Base-by-base conservation (phyloP, 2,113 vertebrate species). In the Desmodus rotundus region DNA sequence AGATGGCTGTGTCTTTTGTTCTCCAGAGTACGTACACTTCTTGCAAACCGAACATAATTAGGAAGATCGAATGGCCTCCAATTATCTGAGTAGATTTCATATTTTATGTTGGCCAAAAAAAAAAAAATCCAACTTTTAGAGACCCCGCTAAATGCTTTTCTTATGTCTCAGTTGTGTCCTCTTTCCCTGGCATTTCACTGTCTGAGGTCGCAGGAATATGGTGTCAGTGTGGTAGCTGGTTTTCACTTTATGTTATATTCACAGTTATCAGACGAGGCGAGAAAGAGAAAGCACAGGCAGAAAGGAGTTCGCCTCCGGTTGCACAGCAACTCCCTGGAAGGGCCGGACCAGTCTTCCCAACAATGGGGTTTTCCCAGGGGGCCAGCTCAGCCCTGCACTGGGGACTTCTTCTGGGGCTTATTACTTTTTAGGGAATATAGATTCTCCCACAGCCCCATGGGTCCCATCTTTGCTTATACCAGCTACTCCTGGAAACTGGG, bases 41-140 rank as follows among this genome's bases (percentile, higher is more conserved):
- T 80, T 80, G 47, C 80, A 87, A 94, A 81, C 88, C 81, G 67
- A 90, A 24, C 84, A 54, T 90, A 58, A 74, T 72, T 15, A 93
- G 38, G 63, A 83, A 73, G 72, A 28, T 31, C n/a, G 26, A 85
- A 88, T 0, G 6, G 24, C 54, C 80, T 47, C 77, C 68, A 80
- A 22, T 86, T 81, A 76, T 78, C 78, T 91, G 61, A 93, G 16
- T 63, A 78, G 72, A 68, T 70, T 72, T 90, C 47, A 22, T 89
- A 90, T 93, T 95, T 96, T 65, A 76, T 17, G 45, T 10, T 47
- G 36, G 26, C 52, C 0, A 33, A 24, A 63, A 72, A 11, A 72
- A 7, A 20, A 26, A 70, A 86, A 58, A 31, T 22, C 54, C 22
- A 33, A 8, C 31, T 80, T 43, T 96, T 54, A 67, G 85, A 76